A percentile compares a stretch with the other conserved stretches of the same genome.
phyloP scores from a whole-genome alignment of 2,888 invertebrate species.

The Ectemnius continuus region DNA sequence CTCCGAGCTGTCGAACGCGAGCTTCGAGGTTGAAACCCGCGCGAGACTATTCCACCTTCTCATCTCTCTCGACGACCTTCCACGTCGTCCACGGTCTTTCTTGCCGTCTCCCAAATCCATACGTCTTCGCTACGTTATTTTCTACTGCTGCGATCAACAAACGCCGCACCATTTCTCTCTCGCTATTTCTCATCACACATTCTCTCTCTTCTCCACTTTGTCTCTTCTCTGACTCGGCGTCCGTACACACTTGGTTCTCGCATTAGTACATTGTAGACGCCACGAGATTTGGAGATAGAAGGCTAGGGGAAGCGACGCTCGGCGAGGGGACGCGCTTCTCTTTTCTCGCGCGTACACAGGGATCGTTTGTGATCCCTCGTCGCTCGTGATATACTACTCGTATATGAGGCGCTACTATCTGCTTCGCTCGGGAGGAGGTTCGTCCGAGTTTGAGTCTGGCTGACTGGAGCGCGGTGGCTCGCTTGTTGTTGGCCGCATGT shows the following conservation, averaged over 20 bases:
- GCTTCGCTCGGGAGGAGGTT: too few species aligned
- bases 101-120: too few species aligned
- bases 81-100: neutral
- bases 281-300: neutral
- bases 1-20: constrained; percentile 74
- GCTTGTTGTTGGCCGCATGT: constrained; percentile 23
- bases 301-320: neutral
- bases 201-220: constrained; percentile 2
- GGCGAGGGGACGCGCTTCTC: neutral
- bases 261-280: neutral
- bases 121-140: too few species aligned
- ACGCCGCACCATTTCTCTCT: neutral
- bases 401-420: too few species aligned
- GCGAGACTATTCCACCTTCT: constrained; percentile 46
- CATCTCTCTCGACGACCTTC: neutral
- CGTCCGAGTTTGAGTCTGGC: too few species aligned
- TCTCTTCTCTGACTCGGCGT: too few species aligned
- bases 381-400: constrained; percentile 7
- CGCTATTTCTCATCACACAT: constrained; percentile 8
- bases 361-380: constrained; percentile 17
- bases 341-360: constrained; percentile 15
- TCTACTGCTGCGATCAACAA: neutral
- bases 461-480: too few species aligned
- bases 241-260: too few species aligned
- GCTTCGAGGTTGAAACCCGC: constrained; percentile 65